Evolutionary conservation across 1,140 invertebrate species (phyloP).

Genomic region (Hestina assimilis): DNA sequence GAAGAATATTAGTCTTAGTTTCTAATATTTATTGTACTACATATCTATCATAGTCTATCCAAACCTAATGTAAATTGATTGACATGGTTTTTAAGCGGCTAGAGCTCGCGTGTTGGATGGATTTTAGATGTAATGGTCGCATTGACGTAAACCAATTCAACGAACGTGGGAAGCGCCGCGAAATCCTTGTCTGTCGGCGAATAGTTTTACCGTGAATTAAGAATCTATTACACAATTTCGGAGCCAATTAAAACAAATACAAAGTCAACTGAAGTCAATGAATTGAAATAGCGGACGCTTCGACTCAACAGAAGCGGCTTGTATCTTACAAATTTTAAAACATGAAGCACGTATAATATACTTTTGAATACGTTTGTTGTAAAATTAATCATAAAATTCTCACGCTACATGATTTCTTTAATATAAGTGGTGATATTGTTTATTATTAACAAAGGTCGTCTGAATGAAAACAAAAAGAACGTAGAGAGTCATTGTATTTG

Average conservation of each 20-base stretch:
- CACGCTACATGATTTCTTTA: slow-evolving; percentile 72
- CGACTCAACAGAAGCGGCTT: slow-evolving; percentile 18
- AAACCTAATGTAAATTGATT: slow-evolving; percentile 62
- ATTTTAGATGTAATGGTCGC: slow-evolving; percentile 64
- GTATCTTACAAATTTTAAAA: too few species aligned
- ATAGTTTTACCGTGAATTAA: slow-evolving; percentile 48
- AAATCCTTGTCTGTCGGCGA: slow-evolving; percentile 47
- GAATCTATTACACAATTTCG: slow-evolving; percentile 31
- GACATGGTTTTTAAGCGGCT: slow-evolving; percentile 63
- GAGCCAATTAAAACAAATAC: slow-evolving; percentile 27
- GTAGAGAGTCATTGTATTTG: slow-evolving; percentile 69
- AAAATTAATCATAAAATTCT: slow-evolving; percentile 70
- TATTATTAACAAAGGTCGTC: slow-evolving; percentile 76
- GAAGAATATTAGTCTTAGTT: too few species aligned
- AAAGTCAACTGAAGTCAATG: slow-evolving; percentile 25
- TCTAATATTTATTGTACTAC: too few species aligned
- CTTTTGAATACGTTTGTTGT: slow-evolving; percentile 46
- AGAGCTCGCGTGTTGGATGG: slow-evolving; percentile 47
- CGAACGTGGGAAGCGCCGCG: slow-evolving; percentile 54
- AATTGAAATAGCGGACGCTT: slow-evolving; percentile 23
- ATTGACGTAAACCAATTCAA: slow-evolving; percentile 69
- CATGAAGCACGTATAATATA: slow-evolving; percentile 21
- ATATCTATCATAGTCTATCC: too few species aligned
- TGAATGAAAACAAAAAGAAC: slow-evolving; percentile 75
- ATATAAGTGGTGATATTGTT: slow-evolving; percentile 72